Percentiles rank a stretch among this genome's conserved stretches.
These are phyloP conservation scores for Phalloptychus januarius DNA, from an alignment of 2,797 vertebrate species.

Conservation along the genomic window DNA sequence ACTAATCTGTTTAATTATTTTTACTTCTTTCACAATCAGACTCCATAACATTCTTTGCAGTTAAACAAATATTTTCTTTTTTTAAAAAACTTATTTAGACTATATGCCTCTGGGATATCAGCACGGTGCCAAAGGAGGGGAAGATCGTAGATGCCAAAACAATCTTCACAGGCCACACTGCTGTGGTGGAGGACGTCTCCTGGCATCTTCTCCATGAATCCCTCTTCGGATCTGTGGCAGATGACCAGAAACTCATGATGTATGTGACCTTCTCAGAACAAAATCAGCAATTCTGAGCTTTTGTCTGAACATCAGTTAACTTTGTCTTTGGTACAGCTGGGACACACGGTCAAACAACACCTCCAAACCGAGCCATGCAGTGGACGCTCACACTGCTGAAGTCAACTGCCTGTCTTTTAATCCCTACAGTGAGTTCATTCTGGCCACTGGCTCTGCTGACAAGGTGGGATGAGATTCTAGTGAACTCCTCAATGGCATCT, in stretches of 20 bases:
- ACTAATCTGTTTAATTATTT: neutral
- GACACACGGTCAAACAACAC: conserved; percentile 97
- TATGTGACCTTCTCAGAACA: conserved; percentile 63
- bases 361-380: conserved; percentile 96
- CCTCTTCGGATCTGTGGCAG: conserved; percentile 96
- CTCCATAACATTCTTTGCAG: neutral
- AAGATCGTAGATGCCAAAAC: conserved; percentile 98
- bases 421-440: conserved; percentile 97
- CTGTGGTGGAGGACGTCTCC: conserved; percentile 96
- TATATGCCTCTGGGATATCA: conserved; percentile 98
- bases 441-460: conserved; percentile 96
- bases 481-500: too few species aligned
- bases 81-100: conserved; percentile 81
- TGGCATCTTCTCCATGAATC: conserved; percentile 97
- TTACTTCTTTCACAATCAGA: neutral
- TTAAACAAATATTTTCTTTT: neutral
- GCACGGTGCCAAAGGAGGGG: conserved; percentile 94
- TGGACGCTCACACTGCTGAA: conserved; percentile 97
- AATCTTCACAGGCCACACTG: conserved; percentile 97
- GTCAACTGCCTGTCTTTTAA: conserved; percentile 99
- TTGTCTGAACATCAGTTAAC: conserved; percentile 22
- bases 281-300: conserved; percentile 4
- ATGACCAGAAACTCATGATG: conserved; percentile 99
- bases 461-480: conserved; percentile 79
- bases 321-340: conserved; percentile 83